These are phyloP conservation scores for Bergia sp. DNA, from an alignment of 92 coral and sea anemone species.

Conservation along the genomic window DNA sequence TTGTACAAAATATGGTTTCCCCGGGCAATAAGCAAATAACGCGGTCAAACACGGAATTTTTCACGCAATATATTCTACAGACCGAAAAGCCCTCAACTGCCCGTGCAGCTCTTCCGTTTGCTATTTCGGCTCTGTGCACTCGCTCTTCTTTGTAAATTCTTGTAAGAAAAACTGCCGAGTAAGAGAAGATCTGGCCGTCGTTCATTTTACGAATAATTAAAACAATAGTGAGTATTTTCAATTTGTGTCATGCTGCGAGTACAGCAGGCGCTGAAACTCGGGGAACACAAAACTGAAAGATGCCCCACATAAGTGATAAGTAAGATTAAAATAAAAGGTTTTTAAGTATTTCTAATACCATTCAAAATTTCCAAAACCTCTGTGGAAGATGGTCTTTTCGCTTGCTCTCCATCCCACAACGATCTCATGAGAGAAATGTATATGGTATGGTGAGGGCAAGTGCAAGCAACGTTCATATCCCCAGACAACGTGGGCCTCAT, in stretches of 20 bases:
- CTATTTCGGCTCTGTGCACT: not conserved
- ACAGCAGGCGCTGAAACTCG: slow-evolving; percentile 9
- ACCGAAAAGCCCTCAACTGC: not conserved
- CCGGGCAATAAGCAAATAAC: slow-evolving; percentile 63
- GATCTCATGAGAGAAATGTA: slow-evolving; percentile 78
- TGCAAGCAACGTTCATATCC: slow-evolving; percentile 50
- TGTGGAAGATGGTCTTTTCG: slow-evolving; percentile 71
- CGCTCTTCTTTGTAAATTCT: not conserved
- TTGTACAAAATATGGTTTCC: slow-evolving; percentile 62
- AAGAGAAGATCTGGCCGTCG: not conserved
- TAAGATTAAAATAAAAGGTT: not conserved
- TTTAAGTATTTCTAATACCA: slow-evolving; percentile 33
- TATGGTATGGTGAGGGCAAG: slow-evolving; percentile 33
- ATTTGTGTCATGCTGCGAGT: slow-evolving; percentile 16
- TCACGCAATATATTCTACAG: slow-evolving; percentile 53
- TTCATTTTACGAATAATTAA: too few relatives aligned
- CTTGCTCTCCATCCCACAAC: slow-evolving; percentile 79
- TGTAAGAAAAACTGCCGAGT: not conserved
- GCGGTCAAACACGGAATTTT: slow-evolving; percentile 68
- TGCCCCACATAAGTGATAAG: not conserved
- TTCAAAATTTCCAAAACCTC: slow-evolving; percentile 64
- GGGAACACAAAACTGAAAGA: not conserved
- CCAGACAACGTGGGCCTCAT: slow-evolving; percentile 76
- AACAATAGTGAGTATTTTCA: not conserved
- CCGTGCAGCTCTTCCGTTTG: not conserved